Evolutionary conservation across 1,140 invertebrate species (phyloP).

Genomic region (Lordiphosa clarofinis): DNA sequence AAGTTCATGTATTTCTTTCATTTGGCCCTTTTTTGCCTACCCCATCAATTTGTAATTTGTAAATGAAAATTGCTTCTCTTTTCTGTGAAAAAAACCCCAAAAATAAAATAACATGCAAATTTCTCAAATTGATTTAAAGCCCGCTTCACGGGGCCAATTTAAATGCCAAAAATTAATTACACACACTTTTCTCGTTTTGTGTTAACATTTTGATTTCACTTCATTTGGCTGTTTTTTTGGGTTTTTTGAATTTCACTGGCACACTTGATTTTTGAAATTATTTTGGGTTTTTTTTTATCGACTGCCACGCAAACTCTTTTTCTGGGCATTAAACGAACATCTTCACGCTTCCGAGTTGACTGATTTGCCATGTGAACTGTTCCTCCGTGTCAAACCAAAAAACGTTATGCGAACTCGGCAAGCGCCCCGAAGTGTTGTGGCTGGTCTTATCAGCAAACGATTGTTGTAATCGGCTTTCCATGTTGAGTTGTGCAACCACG

Average conservation of each 20-base stretch:
- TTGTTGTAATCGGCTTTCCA: conserved; percentile 2
- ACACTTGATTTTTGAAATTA: too few relatives aligned
- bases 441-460: conserved; percentile 47
- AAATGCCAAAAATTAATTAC: conserved; percentile 69
- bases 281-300: not conserved
- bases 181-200: conserved; percentile 20
- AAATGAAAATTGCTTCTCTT: too few relatives aligned
- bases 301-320: conserved; percentile 40
- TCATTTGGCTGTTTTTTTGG: too few relatives aligned
- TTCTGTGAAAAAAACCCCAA: conserved; percentile 39
- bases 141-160: conserved; percentile 59
- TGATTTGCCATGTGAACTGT: conserved; percentile 46
- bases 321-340: conserved; percentile 64
- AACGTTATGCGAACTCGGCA: conserved; percentile 23
- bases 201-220: too few relatives aligned
- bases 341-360: conserved; percentile 77
- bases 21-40: conserved; percentile 10
- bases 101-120: conserved; percentile 54
- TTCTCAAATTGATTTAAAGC: conserved; percentile 71
- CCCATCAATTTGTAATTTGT: conserved; percentile 70
- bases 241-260: too few relatives aligned
- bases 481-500: conserved; percentile 4
- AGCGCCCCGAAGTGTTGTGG: conserved; percentile 6
- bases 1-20: too few relatives aligned
- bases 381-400: conserved; percentile 24